These are phyloP conservation scores for Empidonax traillii DNA, from an alignment of 2,113 vertebrate genomes.

Conservation along the genomic window DNA sequence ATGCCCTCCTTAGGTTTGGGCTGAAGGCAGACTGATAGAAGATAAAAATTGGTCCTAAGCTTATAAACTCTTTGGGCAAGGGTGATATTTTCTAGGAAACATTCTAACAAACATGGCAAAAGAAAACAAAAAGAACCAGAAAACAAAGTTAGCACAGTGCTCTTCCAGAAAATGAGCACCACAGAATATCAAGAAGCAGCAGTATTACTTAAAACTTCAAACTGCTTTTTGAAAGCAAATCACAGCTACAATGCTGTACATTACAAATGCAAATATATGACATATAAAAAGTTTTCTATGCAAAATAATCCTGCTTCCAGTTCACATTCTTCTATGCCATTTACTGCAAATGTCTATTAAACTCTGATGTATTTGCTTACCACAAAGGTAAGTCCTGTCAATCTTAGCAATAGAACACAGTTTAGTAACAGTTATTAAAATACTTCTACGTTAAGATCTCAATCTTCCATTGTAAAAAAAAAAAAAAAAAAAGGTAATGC, in stretches of 20 bases:
- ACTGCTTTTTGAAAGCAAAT: constrained; percentile 45
- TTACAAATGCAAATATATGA: constrained; percentile 47
- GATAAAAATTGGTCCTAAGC: neutral
- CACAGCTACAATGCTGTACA: constrained; percentile 32
- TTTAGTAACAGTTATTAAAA: constrained; percentile 63
- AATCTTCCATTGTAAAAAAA: constrained; percentile 37
- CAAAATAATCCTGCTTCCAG: constrained; percentile 20
- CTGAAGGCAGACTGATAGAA: neutral
- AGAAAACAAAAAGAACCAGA: neutral
- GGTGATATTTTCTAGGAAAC: neutral
- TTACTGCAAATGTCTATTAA: constrained; percentile 16
- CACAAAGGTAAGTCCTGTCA: neutral
- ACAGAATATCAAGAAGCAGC: neutral
- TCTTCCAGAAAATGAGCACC: neutral
- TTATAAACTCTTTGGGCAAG: neutral
- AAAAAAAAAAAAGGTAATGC: constrained; percentile 1
- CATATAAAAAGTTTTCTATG: constrained; percentile 7
- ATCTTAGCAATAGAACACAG: neutral
- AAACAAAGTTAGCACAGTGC: neutral
- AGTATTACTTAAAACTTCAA: neutral
- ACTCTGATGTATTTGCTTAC: neutral
- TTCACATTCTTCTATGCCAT: constrained; percentile 21
- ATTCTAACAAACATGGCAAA: neutral
- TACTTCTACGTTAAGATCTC: constrained; percentile 41
- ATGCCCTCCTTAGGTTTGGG: neutral